Conservation (phyloP, 2,888 invertebrate genomes). For the Hypomecis atomaria region DNA sequence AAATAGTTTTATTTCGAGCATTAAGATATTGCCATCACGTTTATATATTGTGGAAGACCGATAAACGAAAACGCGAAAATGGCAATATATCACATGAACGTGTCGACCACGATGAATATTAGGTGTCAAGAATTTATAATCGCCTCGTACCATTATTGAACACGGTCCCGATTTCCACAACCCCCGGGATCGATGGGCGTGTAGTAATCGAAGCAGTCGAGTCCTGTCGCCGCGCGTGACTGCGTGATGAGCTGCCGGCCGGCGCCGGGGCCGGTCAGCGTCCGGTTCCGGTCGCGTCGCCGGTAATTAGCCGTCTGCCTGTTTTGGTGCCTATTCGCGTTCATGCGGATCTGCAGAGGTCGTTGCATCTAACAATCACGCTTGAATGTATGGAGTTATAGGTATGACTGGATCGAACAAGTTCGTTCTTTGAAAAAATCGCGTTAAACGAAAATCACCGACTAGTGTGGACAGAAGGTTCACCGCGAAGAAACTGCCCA, state of each 20-base stretch:
- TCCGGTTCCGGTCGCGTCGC: constrained; percentile 25
- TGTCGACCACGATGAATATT: no score
- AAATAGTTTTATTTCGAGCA: no score
- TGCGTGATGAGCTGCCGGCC: background rate
- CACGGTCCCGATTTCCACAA: constrained; percentile 6
- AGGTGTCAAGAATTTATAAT: no score
- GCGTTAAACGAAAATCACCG: no score
- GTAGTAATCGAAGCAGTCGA: background rate
- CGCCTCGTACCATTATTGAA: background rate
- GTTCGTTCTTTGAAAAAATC: no score
- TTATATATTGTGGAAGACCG: no score
- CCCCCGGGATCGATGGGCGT: background rate
- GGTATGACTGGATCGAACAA: no score
- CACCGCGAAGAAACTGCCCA: background rate
- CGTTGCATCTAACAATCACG: background rate
- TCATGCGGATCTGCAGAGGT: background rate
- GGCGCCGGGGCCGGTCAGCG: constrained; percentile 2
- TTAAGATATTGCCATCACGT: no score
- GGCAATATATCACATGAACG: no score
- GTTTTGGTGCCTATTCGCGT: constrained; percentile 16
- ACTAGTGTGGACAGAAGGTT: no score
- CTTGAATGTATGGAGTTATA: no score
- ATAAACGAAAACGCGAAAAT: no score
- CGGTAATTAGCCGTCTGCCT: constrained; percentile 19
- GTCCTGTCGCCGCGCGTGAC: constrained; percentile 6